Evolutionary conservation across 2,888 invertebrate species (phyloP), one percentile per base, ranked within the genome.

Genomic region (Lepidochrysops patricia): DNA sequence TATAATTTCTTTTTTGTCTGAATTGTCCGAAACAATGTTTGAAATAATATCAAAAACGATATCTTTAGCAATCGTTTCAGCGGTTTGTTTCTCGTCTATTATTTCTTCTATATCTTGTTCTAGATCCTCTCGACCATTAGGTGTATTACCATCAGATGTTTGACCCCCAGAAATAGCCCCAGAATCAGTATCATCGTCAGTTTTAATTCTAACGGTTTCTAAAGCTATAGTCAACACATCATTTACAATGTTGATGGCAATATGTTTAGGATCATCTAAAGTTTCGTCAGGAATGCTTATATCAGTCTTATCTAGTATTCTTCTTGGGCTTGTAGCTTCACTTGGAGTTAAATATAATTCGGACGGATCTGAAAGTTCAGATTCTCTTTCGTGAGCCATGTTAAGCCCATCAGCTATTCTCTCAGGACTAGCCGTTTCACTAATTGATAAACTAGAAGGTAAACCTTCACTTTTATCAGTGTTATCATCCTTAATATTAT

Each of bases 291-390:
- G 70, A 72, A 73, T 73, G 64, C 69, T 69, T 34, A 64, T 66
- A 60, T 86, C 89, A 76, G 81, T 80, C 79, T 87, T 87, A 70
- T 87, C 87, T 75, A 77, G 75, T 64, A 71, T 72, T 78, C 80
- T 85, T 70, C 81, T 84, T 66, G 89, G 90, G 68, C 90, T 89
- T 68, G 90, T 89, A 37, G 91, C 85, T 75, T 93, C 93, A 43
- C 92, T 93, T 23, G 93, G 93, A 57, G 93, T 93, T 64, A 93
- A 79, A 72, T 93, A 93, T 62, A 92, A 85, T 71, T 94, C 94
- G 56, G 93, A 93, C 64, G 91, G 90, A 75, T 94, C 93, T 66
- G 93, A 93, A 57, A 93, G 90, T 63, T 91, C 90, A 37, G 92
- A 87, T 77, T 93, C 93, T 66, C 90, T 88, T 70, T 93, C 90